Evolutionary conservation across 2,113 vertebrate genomes (phyloP).

Genomic region (Tringa solitaria): DNA sequence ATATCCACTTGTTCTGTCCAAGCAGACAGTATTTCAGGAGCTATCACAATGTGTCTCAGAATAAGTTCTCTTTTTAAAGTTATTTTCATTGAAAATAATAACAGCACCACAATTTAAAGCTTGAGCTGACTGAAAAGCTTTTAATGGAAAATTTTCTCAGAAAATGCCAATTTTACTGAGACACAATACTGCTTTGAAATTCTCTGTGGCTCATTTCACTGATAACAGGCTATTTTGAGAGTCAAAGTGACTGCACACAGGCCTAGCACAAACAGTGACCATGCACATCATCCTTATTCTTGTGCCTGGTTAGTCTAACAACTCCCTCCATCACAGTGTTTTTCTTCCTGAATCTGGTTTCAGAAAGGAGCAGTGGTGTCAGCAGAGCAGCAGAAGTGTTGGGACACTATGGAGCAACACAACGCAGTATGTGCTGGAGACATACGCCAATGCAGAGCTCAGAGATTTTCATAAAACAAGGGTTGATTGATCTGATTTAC

Average conservation of each 20-base stretch:
- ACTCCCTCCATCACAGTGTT: not conserved
- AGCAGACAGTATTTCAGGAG: not conserved
- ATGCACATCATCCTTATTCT: not conserved
- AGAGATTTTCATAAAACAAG: not conserved
- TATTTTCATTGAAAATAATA: not conserved
- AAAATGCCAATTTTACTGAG: not conserved
- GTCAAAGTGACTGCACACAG: not conserved
- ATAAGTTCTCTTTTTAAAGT: not conserved
- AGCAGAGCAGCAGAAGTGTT: not conserved
- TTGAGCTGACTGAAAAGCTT: not conserved
- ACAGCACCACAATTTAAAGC: not conserved
- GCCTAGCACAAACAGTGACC: not conserved
- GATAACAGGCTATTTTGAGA: not conserved
- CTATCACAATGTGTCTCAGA: not conserved
- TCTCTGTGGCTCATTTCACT: not conserved
- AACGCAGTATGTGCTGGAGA: not conserved
- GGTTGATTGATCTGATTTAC: not conserved
- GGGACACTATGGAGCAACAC: not conserved
- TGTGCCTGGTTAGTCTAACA: not conserved
- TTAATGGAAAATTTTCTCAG: not conserved
- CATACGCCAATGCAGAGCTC: rapidly evolving
- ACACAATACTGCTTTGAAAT: not conserved
- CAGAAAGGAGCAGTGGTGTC: not conserved
- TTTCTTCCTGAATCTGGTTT: not conserved
- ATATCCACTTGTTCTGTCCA: not conserved